Conservation (phyloP, 2,888 invertebrate species). For the Drosophila atripex region DNA sequence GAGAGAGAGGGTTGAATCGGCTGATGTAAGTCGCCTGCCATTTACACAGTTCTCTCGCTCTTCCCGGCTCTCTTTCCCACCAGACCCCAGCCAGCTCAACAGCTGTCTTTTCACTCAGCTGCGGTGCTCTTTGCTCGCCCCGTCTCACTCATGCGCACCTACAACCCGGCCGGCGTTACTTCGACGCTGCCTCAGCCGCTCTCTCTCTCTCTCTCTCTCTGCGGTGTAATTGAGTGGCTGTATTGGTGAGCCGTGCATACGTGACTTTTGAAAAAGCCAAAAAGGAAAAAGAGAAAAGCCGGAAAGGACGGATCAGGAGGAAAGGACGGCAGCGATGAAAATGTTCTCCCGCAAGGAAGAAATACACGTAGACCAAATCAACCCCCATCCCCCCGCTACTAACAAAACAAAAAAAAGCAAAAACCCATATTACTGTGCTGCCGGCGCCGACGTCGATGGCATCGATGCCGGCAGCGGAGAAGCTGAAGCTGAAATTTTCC, state of each 20-base stretch:
- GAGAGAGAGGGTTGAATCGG: conserved; percentile 47
- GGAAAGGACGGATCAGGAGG: conserved; percentile 28
- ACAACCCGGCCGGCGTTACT: conserved; percentile 55
- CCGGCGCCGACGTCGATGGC: conserved; percentile 26
- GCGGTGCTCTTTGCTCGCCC: conserved; percentile 11
- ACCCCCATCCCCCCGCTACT: conserved; percentile 48
- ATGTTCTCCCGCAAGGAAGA: conserved; percentile 59
- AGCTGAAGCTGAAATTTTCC: conserved; percentile 70
- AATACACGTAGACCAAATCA: conserved; percentile 17
- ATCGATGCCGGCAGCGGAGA: conserved; percentile 41
- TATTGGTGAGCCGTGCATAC: conserved; percentile 57
- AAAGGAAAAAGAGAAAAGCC: conserved; percentile 40
- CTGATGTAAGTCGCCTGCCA: conserved; percentile 71
- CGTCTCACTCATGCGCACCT: conserved; percentile 69
- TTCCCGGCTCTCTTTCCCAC: conserved; percentile 10
- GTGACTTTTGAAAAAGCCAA: conserved; percentile 66
- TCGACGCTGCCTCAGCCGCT: conserved; percentile 30
- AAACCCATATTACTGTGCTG: conserved; percentile 53
- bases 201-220: conserved; percentile 4
- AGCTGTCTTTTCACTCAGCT: conserved; percentile 69
- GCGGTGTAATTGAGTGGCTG: conserved; percentile 4
- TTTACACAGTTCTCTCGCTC: conserved; percentile 50
- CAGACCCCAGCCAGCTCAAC: conserved; percentile 34
- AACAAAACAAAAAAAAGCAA: background rate
- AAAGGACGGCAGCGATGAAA: conserved; percentile 70